These are phyloP conservation scores for Tupaia chinensis DNA, from an alignment of 2,113 vertebrate species.

Conservation along the genomic window DNA sequence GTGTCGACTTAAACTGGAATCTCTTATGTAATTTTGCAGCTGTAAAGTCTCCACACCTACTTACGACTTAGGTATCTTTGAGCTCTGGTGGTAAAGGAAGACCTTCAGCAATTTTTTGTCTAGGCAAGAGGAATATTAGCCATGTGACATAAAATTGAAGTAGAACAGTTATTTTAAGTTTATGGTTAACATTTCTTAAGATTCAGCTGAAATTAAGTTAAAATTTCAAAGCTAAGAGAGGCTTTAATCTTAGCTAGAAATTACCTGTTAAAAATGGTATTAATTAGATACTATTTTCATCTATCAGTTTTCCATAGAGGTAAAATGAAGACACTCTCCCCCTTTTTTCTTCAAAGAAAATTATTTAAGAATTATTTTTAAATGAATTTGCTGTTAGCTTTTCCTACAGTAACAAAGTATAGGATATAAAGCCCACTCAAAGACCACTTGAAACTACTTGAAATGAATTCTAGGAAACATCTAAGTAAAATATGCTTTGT, in stretches of 20 bases:
- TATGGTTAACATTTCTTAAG: slow-evolving; percentile 15
- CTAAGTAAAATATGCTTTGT: background rate
- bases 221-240: slow-evolving; percentile 30
- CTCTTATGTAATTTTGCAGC: background rate
- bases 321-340: background rate
- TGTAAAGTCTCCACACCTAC: slow-evolving; percentile 35
- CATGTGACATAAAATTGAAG: background rate
- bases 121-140: background rate
- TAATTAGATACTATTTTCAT: background rate
- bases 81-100: background rate
- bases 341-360: background rate
- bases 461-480: background rate
- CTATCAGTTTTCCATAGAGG: background rate
- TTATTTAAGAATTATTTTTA: slow-evolving; percentile 22
- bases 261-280: background rate
- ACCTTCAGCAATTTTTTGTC: background rate
- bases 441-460: background rate
- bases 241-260: slow-evolving; percentile 55
- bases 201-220: slow-evolving; percentile 8
- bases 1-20: slow-evolving; percentile 60
- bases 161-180: background rate
- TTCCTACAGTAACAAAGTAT: slow-evolving; percentile 30
- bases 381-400: background rate
- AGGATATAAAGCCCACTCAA: background rate
- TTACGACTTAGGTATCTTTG: background rate